A percentile compares a stretch with the other conserved stretches of the same genome.
Evolutionary conservation across 23 tunicate species (phyloP).

Genomic region (Ascidia mentula): DNA sequence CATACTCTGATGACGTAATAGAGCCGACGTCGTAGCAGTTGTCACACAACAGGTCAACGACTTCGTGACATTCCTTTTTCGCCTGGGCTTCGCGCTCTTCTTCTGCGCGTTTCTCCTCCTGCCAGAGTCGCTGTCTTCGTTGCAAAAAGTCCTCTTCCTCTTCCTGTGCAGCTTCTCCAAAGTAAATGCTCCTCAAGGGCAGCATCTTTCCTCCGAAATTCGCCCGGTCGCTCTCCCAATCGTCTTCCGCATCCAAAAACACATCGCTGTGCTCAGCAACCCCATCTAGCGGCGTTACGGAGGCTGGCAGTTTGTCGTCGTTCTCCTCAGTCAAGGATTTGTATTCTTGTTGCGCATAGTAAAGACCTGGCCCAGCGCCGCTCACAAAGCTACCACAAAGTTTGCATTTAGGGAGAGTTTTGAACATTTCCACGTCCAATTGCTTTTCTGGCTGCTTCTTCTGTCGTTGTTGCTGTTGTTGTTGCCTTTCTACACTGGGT

Average conservation of each 20-base stretch:
- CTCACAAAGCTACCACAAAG: conserved; percentile 35
- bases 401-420: conserved; percentile 9
- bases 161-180: not conserved
- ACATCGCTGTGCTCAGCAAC: not conserved
- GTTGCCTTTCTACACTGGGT: not conserved
- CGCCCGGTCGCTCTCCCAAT: not conserved
- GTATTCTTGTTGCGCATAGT: conserved; percentile 18
- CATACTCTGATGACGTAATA: not conserved
- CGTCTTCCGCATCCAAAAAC: not conserved
- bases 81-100: not conserved
- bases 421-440: not conserved
- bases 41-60: not conserved
- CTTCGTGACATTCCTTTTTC: not conserved
- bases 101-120: not conserved
- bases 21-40: not conserved
- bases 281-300: not conserved
- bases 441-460: not conserved
- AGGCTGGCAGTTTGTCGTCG: not conserved
- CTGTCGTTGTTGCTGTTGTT: not conserved
- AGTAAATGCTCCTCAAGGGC: not conserved
- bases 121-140: not conserved
- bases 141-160: not conserved
- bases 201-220: not conserved
- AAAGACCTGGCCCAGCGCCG: conserved; percentile 50
- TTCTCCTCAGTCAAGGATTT: not conserved